A percentile compares a stretch with the other conserved stretches of the same genome.
Conservation (phyloP, 2,113 vertebrate genomes). For the Lophotis ruficrista region DNA sequence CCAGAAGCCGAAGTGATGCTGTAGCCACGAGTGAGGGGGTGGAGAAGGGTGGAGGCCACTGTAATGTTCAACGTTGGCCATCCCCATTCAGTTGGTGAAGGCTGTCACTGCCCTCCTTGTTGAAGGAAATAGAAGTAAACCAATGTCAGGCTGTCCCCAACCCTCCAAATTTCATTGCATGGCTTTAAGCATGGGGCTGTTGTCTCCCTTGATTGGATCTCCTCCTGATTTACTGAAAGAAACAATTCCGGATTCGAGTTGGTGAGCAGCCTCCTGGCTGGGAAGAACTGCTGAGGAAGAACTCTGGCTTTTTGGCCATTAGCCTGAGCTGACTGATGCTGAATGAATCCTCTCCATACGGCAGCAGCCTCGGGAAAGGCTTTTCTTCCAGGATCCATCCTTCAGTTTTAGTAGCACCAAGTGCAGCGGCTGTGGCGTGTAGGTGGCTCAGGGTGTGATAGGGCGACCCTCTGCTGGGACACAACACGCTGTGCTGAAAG, state of each 20-base stretch:
- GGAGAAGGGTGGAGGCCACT: background rate
- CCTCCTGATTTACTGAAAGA: background rate
- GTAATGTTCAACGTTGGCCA: background rate
- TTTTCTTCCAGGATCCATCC: background rate
- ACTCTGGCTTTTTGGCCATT: background rate
- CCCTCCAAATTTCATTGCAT: background rate
- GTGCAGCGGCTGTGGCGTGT: background rate
- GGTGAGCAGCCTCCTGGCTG: background rate
- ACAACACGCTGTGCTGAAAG: background rate
- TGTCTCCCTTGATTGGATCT: background rate
- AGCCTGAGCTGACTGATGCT: background rate
- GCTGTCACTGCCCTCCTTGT: fast-evolving
- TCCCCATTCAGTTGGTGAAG: background rate
- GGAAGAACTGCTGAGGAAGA: background rate
- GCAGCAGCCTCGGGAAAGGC: background rate
- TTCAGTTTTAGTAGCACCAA: background rate
- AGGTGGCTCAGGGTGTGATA: fast-evolving
- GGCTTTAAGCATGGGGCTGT: background rate
- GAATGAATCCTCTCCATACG: background rate
- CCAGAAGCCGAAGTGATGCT: background rate
- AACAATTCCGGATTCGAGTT: background rate
- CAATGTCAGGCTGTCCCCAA: background rate
- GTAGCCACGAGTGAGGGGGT: background rate
- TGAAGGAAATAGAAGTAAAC: background rate
- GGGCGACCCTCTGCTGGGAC: background rate